phyloP scores from a whole-genome alignment of 2,888 invertebrate genomes.

The Synanthedon vespiformis region DNA sequence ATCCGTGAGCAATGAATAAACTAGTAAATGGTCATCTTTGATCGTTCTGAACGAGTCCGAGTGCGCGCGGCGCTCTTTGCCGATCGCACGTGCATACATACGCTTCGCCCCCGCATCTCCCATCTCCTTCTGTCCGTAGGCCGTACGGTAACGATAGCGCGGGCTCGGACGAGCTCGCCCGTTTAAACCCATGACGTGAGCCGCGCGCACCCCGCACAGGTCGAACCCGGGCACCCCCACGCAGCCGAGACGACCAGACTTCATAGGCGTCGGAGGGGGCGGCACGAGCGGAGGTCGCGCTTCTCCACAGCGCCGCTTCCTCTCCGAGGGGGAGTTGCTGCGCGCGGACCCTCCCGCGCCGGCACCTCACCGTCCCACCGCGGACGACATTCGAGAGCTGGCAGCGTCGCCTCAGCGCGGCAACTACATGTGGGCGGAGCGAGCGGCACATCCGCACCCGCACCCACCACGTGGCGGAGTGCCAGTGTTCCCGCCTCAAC shows the following conservation, averaged over 20 bases:
- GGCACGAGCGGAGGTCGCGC: conserved; percentile 78
- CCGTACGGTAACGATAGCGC: conserved; percentile 68
- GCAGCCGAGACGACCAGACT: conserved; percentile 88
- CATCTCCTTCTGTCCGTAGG: conserved; percentile 70
- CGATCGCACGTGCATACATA: conserved; percentile 54
- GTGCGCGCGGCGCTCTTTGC: conserved; percentile 30
- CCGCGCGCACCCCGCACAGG: conserved; percentile 75
- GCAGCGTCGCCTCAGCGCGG: conserved; percentile 87
- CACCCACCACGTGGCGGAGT: conserved; percentile 19
- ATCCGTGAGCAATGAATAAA: too few species aligned
- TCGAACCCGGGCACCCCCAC: conserved; percentile 94
- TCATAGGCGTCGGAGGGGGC: conserved; percentile 77
- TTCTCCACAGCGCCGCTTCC: conserved; percentile 81
- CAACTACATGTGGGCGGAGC: conserved; percentile 68
- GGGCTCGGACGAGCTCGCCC: conserved; percentile 68
- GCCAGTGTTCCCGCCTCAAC: conserved; percentile 24
- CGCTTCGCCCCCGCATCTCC: conserved; percentile 67
- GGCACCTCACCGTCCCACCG: conserved; percentile 79
- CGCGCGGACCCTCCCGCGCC: conserved; percentile 73
- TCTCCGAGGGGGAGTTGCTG: conserved; percentile 85
- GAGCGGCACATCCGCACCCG: conserved; percentile 55
- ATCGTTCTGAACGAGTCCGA: conserved; percentile 35
- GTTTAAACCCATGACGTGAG: conserved; percentile 67
- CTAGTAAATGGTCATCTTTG: background rate
- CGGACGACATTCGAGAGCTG: conserved; percentile 88